phyloP scores from a whole-genome alignment of 2,113 vertebrate species.

The Tragelaphus strepsiceros region DNA sequence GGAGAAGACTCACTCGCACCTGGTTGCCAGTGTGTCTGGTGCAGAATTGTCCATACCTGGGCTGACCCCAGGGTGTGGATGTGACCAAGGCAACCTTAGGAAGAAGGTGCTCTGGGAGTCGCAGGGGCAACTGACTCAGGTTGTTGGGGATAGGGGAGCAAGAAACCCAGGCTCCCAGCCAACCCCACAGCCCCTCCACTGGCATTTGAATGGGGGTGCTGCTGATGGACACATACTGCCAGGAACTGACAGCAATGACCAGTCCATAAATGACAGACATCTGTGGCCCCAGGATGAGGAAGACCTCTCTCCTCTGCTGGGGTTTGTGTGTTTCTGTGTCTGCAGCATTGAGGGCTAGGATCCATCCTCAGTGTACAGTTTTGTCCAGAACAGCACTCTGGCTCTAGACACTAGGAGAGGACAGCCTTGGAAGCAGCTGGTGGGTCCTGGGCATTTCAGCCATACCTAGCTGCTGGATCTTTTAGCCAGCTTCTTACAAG shows the following conservation, averaged over 20 bases:
- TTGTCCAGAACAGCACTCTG: no score
- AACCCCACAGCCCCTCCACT: neutral
- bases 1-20: neutral
- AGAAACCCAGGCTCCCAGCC: neutral
- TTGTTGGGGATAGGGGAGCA: no score
- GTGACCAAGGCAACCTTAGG: neutral
- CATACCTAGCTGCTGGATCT: neutral
- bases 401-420: neutral
- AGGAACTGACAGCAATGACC: neutral
- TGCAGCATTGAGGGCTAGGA: neutral
- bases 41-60: neutral
- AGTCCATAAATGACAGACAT: neutral
- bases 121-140: neutral
- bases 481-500: neutral
- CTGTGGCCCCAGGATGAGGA: neutral
- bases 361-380: neutral
- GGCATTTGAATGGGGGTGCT: neutral
- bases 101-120: neutral
- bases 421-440: neutral
- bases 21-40: neutral
- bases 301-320: neutral
- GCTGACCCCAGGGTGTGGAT: neutral
- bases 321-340: neutral
- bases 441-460: neutral
- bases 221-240: neutral